Conservation (phyloP, 2,113 vertebrate genomes). For the Ceyx melanurus region DNA sequence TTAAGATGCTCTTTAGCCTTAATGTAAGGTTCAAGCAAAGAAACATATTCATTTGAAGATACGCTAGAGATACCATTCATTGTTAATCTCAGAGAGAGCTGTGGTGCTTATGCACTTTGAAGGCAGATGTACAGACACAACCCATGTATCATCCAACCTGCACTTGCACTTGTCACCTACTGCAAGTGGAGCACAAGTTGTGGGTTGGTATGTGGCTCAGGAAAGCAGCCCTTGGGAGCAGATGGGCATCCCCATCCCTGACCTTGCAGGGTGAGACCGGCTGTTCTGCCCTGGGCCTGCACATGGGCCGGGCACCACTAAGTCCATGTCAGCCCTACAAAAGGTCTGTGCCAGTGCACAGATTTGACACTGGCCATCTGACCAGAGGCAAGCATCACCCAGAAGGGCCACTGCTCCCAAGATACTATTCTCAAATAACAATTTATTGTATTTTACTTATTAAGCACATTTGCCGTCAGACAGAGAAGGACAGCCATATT, state of each 20-base stretch:
- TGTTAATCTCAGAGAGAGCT: background rate
- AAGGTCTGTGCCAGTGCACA: background rate
- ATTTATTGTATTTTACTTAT: background rate
- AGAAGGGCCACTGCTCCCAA: background rate
- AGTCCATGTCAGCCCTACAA: background rate
- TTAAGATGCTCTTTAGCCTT: constrained; percentile 59
- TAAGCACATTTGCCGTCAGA: background rate
- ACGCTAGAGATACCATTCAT: constrained; percentile 2
- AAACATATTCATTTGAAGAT: background rate
- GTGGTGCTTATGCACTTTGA: background rate
- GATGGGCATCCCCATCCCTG: background rate
- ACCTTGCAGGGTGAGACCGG: background rate
- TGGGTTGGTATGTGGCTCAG: background rate
- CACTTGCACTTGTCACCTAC: background rate
- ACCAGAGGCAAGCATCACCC: background rate
- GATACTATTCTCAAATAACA: background rate
- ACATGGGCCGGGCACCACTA: background rate
- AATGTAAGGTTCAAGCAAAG: constrained; percentile 68
- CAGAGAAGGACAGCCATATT: constrained; percentile 5
- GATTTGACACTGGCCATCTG: background rate
- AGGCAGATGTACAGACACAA: constrained; percentile 28
- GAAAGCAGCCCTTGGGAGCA: background rate
- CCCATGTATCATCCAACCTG: background rate
- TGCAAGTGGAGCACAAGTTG: background rate
- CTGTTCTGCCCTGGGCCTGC: background rate